Evolutionary conservation across 2,888 invertebrate genomes (phyloP).

Genomic region (Spisula subtruncata): DNA sequence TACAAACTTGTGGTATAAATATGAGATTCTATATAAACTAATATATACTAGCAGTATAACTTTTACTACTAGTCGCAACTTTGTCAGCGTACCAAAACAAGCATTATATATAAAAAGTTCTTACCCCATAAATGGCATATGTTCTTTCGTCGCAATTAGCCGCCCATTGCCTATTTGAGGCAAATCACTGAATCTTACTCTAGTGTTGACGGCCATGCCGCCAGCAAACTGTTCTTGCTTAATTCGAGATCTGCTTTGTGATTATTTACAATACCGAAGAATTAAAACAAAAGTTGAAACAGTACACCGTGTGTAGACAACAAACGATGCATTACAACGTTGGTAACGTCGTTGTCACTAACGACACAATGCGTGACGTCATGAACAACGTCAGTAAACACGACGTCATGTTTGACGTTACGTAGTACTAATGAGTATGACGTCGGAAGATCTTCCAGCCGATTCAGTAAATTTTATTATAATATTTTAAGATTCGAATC

Average conservation of each 20-base stretch:
- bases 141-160: conserved; percentile 10
- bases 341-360: neutral
- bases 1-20: too few relatives aligned
- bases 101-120: neutral
- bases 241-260: neutral
- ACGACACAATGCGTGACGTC: too few relatives aligned
- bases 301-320: neutral
- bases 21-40: too few relatives aligned
- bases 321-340: neutral
- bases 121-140: conserved; percentile 17
- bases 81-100: neutral
- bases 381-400: too few relatives aligned
- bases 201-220: conserved; percentile 14
- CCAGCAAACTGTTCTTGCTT: neutral
- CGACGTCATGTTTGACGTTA: too few relatives aligned
- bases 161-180: conserved; percentile 20
- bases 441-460: too few relatives aligned
- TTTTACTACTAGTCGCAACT: too few relatives aligned
- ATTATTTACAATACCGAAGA: neutral
- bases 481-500: too few relatives aligned
- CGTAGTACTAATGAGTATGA: too few relatives aligned
- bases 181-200: neutral
- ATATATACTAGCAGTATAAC: too few relatives aligned
- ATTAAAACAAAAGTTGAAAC: neutral
- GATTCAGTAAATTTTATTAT: too few relatives aligned